Conservation (phyloP, 1,140 invertebrate genomes). For the Oscheius sp. region DNA sequence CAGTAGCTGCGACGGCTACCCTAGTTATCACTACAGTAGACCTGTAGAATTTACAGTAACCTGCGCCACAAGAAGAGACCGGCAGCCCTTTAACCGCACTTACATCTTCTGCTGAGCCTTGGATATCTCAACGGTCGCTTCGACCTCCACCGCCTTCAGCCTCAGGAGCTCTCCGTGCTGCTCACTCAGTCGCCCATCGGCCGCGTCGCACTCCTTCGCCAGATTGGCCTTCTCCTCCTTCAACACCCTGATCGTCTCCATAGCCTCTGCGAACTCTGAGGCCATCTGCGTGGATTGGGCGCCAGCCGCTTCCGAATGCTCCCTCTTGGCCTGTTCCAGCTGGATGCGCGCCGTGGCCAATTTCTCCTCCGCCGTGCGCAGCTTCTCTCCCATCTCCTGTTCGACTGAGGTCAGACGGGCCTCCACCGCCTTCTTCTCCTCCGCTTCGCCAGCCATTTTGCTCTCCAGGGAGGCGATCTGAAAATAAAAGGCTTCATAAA, state of each 20-base stretch:
- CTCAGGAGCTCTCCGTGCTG: not conserved
- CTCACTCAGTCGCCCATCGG: not conserved
- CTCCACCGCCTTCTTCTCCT: too few species aligned
- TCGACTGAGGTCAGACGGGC: too few species aligned
- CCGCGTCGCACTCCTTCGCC: not conserved
- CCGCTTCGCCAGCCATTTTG: too few species aligned
- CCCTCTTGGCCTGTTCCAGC: not conserved
- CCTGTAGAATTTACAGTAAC: too few species aligned
- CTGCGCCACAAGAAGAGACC: too few species aligned
- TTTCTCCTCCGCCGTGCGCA: constrained; percentile 23
- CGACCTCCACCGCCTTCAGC: not conserved
- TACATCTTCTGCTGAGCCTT: not conserved
- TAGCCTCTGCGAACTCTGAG: not conserved
- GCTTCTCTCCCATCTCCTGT: too few species aligned
- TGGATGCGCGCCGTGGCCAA: not conserved
- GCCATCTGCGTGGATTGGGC: not conserved
- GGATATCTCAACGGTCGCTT: not conserved
- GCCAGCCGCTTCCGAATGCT: not conserved
- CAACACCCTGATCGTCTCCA: not conserved
- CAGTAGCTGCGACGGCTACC: too few species aligned
- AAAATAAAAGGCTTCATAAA: too few species aligned
- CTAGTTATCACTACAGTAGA: too few species aligned
- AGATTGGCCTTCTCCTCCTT: not conserved
- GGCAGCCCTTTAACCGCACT: not conserved
- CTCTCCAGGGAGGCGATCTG: too few species aligned